phyloP scores from a whole-genome alignment of 2,888 invertebrate genomes.

The Carabus problematicus region DNA sequence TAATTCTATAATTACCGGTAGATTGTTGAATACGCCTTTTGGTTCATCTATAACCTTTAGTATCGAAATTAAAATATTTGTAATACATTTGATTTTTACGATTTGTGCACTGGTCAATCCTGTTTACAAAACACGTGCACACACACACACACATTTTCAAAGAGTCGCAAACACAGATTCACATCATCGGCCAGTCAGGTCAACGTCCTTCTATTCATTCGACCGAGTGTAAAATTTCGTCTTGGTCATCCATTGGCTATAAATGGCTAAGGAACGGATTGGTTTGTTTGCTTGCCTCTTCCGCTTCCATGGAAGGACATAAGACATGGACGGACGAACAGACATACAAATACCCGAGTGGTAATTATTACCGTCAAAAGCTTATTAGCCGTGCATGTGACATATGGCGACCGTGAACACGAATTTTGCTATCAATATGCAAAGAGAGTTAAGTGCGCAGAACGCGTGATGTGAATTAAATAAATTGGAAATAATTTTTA shows the following conservation, averaged over 20 bases:
- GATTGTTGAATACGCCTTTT: not conserved
- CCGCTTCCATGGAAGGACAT: too few species aligned
- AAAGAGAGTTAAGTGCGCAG: too few species aligned
- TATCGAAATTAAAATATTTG: not conserved
- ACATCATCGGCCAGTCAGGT: not conserved
- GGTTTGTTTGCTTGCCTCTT: too few species aligned
- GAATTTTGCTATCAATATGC: too few species aligned
- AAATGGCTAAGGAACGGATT: constrained; percentile 2
- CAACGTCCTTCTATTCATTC: constrained; percentile 23
- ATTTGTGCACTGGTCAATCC: constrained; percentile 34
- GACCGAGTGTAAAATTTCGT: constrained; percentile 25
- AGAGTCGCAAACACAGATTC: constrained; percentile 15
- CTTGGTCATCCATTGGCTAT: constrained; percentile 17
- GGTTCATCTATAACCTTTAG: too few species aligned
- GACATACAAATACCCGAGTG: too few species aligned
- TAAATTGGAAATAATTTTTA: too few species aligned
- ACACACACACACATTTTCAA: constrained; percentile 4
- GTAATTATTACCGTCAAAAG: too few species aligned
- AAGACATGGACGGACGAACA: too few species aligned
- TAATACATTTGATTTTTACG: constrained; percentile 16
- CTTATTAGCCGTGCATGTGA: too few species aligned
- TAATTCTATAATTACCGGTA: not conserved
- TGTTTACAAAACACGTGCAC: constrained; percentile 34
- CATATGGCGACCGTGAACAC: too few species aligned
- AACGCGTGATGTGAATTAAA: too few species aligned